Percentiles rank a stretch among this genome's conserved stretches.
Evolutionary conservation across 2,797 vertebrate species (phyloP).

Genomic region (Darevskia mixta): DNA sequence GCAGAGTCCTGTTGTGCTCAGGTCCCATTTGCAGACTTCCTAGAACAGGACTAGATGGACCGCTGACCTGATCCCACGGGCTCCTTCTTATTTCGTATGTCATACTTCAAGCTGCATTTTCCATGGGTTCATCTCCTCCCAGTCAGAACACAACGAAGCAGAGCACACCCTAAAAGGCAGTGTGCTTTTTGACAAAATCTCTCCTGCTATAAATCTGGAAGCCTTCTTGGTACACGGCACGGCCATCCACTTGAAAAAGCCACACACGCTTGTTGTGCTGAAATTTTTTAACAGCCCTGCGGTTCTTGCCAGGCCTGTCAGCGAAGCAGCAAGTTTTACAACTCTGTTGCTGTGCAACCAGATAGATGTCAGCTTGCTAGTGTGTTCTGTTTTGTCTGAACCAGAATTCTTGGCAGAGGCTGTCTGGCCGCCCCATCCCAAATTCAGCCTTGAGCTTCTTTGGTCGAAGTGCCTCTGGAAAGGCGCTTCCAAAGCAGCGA

Average conservation of each 20-base stretch:
- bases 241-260: conserved; percentile 32
- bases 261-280: conserved; percentile 63
- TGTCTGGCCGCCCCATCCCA: background rate
- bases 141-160: background rate
- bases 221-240: conserved; percentile 33
- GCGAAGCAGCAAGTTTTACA: conserved; percentile 53
- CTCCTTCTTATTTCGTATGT: too few species aligned
- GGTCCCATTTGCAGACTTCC: too few species aligned
- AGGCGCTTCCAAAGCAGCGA: background rate
- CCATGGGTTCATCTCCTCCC: background rate
- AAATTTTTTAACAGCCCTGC: conserved; percentile 48
- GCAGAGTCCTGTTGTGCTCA: too few species aligned
- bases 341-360: background rate
- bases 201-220: conserved; percentile 35
- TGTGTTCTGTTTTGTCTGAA: conserved; percentile 2
- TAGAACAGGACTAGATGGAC: too few species aligned
- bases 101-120: too few species aligned
- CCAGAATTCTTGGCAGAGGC: conserved; percentile 21
- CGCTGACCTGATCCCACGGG: too few species aligned
- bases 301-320: conserved; percentile 67
- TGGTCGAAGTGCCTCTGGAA: background rate
- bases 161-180: conserved; percentile 43
- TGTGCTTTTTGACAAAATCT: conserved; percentile 29
- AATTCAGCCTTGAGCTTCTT: background rate
- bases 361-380: conserved; percentile 16